These are phyloP conservation scores for Micromesistius poutassou DNA, from an alignment of 2,797 vertebrate species.

Conservation along the genomic window DNA sequence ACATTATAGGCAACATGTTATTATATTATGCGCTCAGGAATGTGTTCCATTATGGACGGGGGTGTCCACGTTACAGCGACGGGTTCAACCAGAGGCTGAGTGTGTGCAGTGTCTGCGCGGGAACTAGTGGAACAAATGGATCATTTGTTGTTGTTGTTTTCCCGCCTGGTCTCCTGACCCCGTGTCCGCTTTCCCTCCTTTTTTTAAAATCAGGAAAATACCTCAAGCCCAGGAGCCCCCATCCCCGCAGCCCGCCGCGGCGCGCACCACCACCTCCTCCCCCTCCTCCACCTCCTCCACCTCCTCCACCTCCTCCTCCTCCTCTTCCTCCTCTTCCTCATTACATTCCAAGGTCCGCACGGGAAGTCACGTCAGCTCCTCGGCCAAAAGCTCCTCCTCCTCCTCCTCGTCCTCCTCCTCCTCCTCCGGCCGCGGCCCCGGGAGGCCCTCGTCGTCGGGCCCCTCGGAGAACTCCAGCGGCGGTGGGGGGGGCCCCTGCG, in stretches of 20 bases:
- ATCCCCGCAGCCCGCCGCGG: conserved; percentile 54
- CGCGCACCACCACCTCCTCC: conserved; percentile 61
- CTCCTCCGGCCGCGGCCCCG: conserved; percentile 66
- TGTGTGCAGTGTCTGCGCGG: no score
- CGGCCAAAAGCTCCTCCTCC: conserved; percentile 65
- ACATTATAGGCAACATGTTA: no score
- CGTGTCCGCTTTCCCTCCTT: conserved; percentile 11
- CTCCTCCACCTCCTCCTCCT: conserved; percentile 46
- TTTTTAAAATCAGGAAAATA: conserved; percentile 80
- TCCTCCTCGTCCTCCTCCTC: conserved; percentile 44
- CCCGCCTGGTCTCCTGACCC: background rate
- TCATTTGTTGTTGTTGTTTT: background rate
- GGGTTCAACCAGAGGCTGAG: no score
- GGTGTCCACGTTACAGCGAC: no score
- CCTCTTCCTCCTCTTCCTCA: conserved; percentile 57
- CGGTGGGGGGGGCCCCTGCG: conserved; percentile 41
- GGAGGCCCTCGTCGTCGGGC: conserved; percentile 59
- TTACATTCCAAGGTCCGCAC: conserved; percentile 71
- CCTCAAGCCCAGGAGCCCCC: conserved; percentile 82
- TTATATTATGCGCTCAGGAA: no score
- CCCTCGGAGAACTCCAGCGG: conserved; percentile 76
- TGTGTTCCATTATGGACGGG: no score
- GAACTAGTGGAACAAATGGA: no score
- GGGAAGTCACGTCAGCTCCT: conserved; percentile 69
- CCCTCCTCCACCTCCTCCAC: conserved; percentile 45